Conservation (phyloP, 2,113 vertebrate species). For the Sinocyclocheilus rhinocerous region DNA sequence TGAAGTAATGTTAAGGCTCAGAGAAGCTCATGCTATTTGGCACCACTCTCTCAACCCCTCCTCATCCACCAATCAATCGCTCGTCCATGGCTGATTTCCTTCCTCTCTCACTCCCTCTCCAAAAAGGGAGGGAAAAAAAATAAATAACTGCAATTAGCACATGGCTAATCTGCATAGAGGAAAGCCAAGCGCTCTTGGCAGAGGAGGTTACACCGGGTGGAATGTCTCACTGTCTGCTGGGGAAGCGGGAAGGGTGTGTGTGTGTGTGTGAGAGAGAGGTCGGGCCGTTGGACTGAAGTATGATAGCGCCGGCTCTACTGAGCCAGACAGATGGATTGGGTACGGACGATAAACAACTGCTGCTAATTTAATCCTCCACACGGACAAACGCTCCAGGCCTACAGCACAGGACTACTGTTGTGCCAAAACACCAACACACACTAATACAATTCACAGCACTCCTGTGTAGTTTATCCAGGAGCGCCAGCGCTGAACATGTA, state of each 20-base stretch:
- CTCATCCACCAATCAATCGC: conserved; percentile 65
- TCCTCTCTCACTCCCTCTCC: conserved; percentile 44
- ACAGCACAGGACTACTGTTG: conserved; percentile 58
- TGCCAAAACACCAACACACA: conserved; percentile 51
- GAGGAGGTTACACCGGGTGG: conserved; percentile 79
- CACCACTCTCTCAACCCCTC: conserved; percentile 10
- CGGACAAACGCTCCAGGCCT: conserved; percentile 58
- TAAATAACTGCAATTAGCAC: conserved; percentile 88
- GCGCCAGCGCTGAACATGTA: background rate
- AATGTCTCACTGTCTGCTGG: conserved; percentile 80
- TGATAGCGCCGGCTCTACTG: conserved; percentile 70
- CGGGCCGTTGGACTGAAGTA: conserved; percentile 68
- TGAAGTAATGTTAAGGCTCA: background rate
- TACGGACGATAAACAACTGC: conserved; percentile 81
- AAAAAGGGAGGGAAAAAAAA: conserved; percentile 68
- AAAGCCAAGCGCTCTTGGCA: conserved; percentile 83
- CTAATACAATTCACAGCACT: background rate
- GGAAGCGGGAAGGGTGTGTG: conserved; percentile 55
- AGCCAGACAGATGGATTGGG: conserved; percentile 85
- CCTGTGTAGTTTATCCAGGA: background rate
- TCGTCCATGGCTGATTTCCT: conserved; percentile 28
- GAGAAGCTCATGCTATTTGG: background rate
- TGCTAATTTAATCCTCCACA: conserved; percentile 75
- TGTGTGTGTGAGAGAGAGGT: background rate
- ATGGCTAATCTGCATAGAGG: conserved; percentile 97